Base-by-base conservation (phyloP, 2,113 vertebrate genomes). In the Larimichthys polyactis region DNA sequence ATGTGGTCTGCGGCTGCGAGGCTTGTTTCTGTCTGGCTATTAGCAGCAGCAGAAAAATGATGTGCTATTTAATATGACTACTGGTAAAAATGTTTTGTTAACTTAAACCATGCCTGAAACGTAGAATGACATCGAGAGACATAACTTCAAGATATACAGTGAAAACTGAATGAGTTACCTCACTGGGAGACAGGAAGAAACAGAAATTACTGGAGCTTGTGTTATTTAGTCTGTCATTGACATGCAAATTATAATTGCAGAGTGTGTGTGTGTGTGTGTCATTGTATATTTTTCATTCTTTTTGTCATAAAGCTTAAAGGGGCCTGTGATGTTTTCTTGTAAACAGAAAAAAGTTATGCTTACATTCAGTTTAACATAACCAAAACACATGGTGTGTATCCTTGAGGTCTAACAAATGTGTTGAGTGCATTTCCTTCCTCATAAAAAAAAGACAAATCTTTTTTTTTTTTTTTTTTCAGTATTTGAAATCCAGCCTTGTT, bases 31-130 rank as follows among this genome's bases (percentile, higher is more conserved):
- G 62, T 59, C 16, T 57, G 64, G 29, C 57, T 3, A 12, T 55
- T 22, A 49, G 63, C 22, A 58, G 77, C 24, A 49, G 71, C 55
- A 63, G 40, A 68, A 69, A 70, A 68, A 77, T 29, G 5, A 80
- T 76, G n/a, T 52, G 46, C 11, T 17, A 32, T 69, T 82, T 78
- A 55, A 69, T 65, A 2, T 69, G 80, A 71, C 54, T 60, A 57
- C 62, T 55, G 43, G 58, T 87, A 24, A 36, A 36, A 58, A 58
- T 71, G 11, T 64, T 19, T 46, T 72, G 65, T 68, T 51, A 19
- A 24, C 27, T 20, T 73, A 27, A 74, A 81, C 43, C 15, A 54
- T 9, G 9, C 63, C 16, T 90, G 3, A 82, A 76, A 51, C 29
- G 11, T 14, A 59, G 4, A 79, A 24, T 24, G 11, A 64, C 54